Evolutionary conservation across 2,797 vertebrate genomes (phyloP).

Genomic region (Heteromormyrus szaboi): DNA sequence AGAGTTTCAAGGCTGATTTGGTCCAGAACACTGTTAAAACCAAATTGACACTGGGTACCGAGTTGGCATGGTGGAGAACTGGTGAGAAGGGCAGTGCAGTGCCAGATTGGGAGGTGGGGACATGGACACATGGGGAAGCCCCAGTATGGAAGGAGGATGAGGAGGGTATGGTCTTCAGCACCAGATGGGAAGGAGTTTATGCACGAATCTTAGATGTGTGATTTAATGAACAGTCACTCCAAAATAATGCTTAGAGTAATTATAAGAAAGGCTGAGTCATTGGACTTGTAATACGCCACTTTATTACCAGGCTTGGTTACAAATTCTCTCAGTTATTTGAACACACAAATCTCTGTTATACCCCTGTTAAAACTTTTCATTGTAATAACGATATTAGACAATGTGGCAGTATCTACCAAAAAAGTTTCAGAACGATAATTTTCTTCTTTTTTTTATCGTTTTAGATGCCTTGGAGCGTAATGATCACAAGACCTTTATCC

Average conservation of each 20-base stretch:
- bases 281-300: not conserved
- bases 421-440: not conserved
- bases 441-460: not conserved
- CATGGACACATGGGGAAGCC: constrained; percentile 49
- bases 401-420: not conserved
- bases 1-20: not conserved
- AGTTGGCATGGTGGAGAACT: constrained; percentile 44
- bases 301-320: not conserved
- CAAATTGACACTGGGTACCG: constrained; percentile 16
- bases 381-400: not conserved
- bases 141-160: constrained; percentile 62
- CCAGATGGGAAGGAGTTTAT: constrained; percentile 52
- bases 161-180: constrained; percentile 62
- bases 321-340: not conserved
- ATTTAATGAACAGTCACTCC: not conserved
- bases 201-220: not conserved
- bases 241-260: not conserved
- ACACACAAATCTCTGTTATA: not conserved
- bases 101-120: constrained; percentile 41
- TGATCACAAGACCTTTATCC: not conserved
- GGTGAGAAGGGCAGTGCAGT: constrained; percentile 53
- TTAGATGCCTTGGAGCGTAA: not conserved
- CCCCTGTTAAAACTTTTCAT: not conserved
- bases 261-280: not conserved
- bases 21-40: not conserved